Evolutionary conservation across 37 sponge, comb jelly and placozoan genomes (phyloP).

Genomic region (Aplysina aerophoba): DNA sequence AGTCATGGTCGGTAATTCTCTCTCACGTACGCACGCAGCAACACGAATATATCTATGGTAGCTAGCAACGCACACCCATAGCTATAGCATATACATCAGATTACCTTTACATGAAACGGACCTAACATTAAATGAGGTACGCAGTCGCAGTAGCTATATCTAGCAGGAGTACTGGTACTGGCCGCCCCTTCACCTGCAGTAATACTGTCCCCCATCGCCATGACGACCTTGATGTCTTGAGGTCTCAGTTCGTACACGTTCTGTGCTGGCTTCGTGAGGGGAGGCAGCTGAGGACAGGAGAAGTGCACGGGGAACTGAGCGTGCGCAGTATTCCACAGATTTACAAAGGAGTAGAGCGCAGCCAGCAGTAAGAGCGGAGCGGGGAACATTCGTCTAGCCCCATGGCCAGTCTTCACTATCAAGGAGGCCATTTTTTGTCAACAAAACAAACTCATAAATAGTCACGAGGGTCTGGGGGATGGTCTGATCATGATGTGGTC

Average conservation of each 20-base stretch:
- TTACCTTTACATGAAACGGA: no score
- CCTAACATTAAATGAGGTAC: no score
- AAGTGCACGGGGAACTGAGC: constrained; percentile 39
- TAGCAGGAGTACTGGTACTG: neutral
- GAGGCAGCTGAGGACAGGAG: constrained; percentile 72
- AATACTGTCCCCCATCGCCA: constrained; percentile 87
- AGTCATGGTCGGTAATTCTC: neutral
- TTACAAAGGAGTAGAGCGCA: neutral
- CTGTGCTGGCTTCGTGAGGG: constrained; percentile 61
- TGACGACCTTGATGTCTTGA: constrained; percentile 86
- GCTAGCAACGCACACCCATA: no score
- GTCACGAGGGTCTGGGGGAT: no score
- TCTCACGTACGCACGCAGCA: neutral
- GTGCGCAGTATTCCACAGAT: neutral
- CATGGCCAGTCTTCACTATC: no score
- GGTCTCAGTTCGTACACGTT: constrained; percentile 79
- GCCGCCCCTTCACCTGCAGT: constrained; percentile 66
- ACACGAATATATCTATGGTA: no score
- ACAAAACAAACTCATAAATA: no score
- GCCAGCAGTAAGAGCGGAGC: neutral
- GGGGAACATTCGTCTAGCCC: no score
- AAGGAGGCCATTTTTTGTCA: no score
- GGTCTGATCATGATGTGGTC: no score
- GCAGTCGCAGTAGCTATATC: constrained; percentile 16
- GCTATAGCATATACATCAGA: no score